A percentile compares a stretch with the other conserved stretches of the same genome.
Evolutionary conservation across 2,113 vertebrate genomes (phyloP).

Genomic region (Fulica atra): DNA sequence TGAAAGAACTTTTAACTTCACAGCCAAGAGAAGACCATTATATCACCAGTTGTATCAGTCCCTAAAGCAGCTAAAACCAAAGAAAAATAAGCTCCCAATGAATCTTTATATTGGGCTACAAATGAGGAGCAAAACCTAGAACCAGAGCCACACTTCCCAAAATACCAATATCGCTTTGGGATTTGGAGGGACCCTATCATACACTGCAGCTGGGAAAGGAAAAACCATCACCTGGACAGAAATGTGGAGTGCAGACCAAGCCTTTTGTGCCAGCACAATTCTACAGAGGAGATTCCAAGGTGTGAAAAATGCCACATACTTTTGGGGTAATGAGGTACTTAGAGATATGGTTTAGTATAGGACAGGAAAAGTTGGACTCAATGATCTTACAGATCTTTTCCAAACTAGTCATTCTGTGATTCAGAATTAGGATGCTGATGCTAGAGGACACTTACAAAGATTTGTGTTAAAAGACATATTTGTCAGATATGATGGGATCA

Average conservation of each 20-base stretch:
- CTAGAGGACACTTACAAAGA: background rate
- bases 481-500: background rate
- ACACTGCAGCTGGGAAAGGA: background rate
- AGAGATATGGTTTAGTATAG: too few species aligned
- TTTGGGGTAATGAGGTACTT: too few species aligned
- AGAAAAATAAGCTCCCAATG: background rate
- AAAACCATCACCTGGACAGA: background rate
- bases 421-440: background rate
- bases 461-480: background rate
- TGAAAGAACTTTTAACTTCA: background rate
- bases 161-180: background rate
- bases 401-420: too few species aligned
- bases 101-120: background rate
- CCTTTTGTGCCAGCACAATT: background rate
- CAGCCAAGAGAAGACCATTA: background rate
- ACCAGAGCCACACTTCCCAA: background rate
- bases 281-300: background rate
- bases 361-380: too few species aligned
- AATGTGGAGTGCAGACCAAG: background rate
- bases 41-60: background rate
- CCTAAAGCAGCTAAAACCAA: background rate
- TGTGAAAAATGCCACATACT: background rate
- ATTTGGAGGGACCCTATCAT: background rate
- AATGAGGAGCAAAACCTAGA: background rate
- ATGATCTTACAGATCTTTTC: too few species aligned